Evolutionary conservation across 2,797 vertebrate genomes (phyloP).

Genomic region (Hypotaenidia philippensis): DNA sequence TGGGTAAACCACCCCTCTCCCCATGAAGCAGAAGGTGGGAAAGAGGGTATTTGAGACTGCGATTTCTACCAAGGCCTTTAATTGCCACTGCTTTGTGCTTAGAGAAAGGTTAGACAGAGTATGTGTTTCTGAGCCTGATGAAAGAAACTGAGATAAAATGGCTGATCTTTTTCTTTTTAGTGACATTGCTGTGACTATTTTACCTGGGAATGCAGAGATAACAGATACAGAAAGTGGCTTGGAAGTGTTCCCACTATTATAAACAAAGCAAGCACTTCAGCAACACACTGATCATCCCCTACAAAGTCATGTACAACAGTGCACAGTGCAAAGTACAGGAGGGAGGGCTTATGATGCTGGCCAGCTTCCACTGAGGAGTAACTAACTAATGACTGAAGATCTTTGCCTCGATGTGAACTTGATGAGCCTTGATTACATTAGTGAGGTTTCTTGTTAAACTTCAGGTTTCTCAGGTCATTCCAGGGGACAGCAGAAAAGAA

Average conservation of each 20-base stretch:
- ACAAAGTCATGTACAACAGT: not conserved
- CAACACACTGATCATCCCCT: not conserved
- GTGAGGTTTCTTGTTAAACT: not conserved
- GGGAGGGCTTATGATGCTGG: not conserved
- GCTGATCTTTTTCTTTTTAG: not conserved
- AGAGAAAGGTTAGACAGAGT: not conserved
- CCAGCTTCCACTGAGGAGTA: not conserved
- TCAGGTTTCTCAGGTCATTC: not conserved
- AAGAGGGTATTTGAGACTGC: not conserved
- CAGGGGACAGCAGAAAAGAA: not conserved
- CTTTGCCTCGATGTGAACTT: not conserved
- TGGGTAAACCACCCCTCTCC: not conserved
- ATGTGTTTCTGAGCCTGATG: not conserved
- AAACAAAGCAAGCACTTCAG: not conserved
- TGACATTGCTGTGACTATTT: not conserved
- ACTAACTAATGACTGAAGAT: not conserved
- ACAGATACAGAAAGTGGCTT: not conserved
- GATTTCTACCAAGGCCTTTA: not conserved
- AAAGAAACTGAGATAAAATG: conserved; percentile 9
- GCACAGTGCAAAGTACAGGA: not conserved
- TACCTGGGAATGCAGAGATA: not conserved
- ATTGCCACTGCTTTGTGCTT: not conserved
- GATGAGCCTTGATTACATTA: not conserved
- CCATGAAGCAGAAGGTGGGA: not conserved
- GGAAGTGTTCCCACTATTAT: not conserved